These are phyloP conservation scores for Lonchura striata DNA, from an alignment of 2,113 vertebrate species.

Conservation along the genomic window DNA sequence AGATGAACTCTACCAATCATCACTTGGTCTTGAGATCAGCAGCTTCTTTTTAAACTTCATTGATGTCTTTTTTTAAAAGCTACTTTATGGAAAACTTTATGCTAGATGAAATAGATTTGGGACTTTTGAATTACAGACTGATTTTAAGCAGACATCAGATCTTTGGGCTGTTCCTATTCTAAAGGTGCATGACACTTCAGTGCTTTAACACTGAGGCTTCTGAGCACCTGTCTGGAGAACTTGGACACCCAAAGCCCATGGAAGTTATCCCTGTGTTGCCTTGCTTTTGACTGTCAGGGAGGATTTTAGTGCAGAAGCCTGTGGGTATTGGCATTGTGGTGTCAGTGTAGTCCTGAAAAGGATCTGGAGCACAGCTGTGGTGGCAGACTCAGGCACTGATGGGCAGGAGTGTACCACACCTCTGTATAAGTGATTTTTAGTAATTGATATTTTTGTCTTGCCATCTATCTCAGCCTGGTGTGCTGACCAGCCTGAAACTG, in stretches of 20 bases:
- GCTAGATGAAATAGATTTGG: background rate
- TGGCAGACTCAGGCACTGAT: background rate
- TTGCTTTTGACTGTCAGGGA: background rate
- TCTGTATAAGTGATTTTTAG: background rate
- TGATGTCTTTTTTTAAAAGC: background rate
- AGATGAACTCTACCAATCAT: background rate
- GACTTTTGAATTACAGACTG: background rate
- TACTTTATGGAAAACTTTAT: background rate
- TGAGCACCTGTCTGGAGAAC: background rate
- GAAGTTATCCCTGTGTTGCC: background rate
- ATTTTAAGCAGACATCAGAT: background rate
- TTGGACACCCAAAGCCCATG: background rate
- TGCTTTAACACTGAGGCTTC: background rate
- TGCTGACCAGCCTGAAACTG: background rate
- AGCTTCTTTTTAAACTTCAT: background rate
- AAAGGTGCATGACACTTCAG: fast-evolving
- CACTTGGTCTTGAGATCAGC: background rate
- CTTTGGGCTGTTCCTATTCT: background rate
- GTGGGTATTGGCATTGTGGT: background rate
- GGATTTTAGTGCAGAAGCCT: background rate
- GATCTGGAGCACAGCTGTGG: background rate
- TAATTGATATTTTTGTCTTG: background rate
- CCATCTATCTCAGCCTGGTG: background rate
- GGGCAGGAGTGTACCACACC: background rate
- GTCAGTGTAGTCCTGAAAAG: background rate